These are phyloP conservation scores for Melanaphis sacchari DNA, from an alignment of 1,140 invertebrate genomes.

Conservation along the genomic window DNA sequence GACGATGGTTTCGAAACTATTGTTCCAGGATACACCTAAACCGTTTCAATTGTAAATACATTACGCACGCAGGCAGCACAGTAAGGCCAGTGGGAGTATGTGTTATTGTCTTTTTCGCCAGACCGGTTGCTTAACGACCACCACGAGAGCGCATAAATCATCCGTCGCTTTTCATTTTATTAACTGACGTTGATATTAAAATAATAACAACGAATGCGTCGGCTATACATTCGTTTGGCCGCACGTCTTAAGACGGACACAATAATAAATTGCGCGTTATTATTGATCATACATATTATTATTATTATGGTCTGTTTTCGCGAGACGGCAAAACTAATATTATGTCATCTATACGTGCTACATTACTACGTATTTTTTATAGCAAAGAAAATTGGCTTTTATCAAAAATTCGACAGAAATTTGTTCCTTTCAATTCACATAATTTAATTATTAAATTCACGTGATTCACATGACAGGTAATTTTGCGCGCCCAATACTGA, in stretches of 20 bases:
- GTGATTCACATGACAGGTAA: background rate
- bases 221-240: background rate
- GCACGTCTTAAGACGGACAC: background rate
- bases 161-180: conserved; percentile 1
- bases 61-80: background rate
- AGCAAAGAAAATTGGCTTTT: background rate
- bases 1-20: background rate
- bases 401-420: background rate
- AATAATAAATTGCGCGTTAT: background rate
- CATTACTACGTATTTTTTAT: too few species aligned
- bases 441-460: background rate
- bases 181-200: conserved; percentile 10
- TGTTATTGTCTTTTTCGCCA: conserved; percentile 40
- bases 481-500: background rate
- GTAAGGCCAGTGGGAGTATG: background rate
- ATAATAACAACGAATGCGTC: background rate
- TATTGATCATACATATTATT: background rate
- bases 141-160: conserved; percentile 11
- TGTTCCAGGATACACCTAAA: background rate
- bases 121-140: conserved; percentile 46
- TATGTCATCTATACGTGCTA: too few species aligned
- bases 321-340: too few species aligned
- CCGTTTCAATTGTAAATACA: conserved; percentile 33
- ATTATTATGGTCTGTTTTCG: background rate
- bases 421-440: background rate